phyloP scores from a whole-genome alignment of 2,797 vertebrate genomes.

The Sphenopsis melanotis region DNA sequence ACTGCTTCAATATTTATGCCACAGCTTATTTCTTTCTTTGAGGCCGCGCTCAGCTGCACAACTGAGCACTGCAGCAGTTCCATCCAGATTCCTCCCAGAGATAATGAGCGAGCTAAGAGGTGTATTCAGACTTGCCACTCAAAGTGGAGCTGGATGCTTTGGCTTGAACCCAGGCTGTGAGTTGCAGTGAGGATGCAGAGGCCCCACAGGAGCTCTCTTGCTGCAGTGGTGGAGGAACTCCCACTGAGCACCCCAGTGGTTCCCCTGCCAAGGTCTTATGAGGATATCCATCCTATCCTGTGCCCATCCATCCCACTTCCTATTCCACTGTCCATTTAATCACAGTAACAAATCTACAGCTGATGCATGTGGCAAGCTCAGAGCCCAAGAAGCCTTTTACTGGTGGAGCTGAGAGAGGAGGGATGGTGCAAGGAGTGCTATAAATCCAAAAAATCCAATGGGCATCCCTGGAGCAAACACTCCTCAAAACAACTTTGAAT shows the following conservation, averaged over 20 bases:
- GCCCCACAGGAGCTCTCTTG: not conserved
- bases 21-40: not conserved
- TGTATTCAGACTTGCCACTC: not conserved
- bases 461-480: not conserved
- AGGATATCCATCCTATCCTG: not conserved
- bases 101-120: not conserved
- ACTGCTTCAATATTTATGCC: not conserved
- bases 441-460: fast-evolving
- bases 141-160: not conserved
- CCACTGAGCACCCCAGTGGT: fast-evolving
- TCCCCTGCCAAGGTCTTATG: not conserved
- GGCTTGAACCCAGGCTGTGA: not conserved
- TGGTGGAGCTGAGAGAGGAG: not conserved
- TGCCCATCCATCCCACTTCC: not conserved
- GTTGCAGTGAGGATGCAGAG: not conserved
- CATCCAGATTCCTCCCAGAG: not conserved
- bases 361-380: not conserved
- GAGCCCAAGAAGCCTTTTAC: not conserved
- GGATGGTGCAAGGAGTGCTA: not conserved
- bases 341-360: not conserved
- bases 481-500: not conserved
- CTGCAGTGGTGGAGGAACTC: not conserved
- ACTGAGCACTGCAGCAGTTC: not conserved
- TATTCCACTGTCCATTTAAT: not conserved
- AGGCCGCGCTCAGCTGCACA: not conserved